Evolutionary conservation across 2,113 vertebrate genomes (phyloP).

Genomic region (Ceyx melanurus): DNA sequence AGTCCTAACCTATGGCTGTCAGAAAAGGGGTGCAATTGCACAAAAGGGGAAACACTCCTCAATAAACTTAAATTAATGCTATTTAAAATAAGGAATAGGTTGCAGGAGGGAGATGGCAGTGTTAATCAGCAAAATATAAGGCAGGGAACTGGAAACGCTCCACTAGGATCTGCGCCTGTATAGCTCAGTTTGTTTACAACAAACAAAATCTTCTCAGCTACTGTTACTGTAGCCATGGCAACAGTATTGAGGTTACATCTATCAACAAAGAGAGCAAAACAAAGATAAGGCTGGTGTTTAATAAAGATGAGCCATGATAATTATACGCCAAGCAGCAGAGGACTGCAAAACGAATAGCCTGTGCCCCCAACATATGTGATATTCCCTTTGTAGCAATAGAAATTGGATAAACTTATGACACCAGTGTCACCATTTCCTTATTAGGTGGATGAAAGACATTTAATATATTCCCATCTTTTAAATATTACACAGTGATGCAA

Average conservation of each 20-base stretch:
- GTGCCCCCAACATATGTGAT: background rate
- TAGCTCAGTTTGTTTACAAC: constrained; percentile 75
- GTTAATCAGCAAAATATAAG: constrained; percentile 48
- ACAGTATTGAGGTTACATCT: constrained; percentile 75
- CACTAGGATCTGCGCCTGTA: constrained; percentile 35
- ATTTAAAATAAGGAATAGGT: constrained; percentile 54
- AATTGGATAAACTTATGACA: constrained; percentile 20
- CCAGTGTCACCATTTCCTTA: background rate
- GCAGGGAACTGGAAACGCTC: constrained; percentile 31
- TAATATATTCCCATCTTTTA: background rate
- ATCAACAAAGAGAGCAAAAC: constrained; percentile 74
- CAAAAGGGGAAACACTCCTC: background rate
- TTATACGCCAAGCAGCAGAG: constrained; percentile 60
- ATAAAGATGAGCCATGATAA: constrained; percentile 75
- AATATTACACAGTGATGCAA: background rate
- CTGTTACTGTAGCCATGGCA: constrained; percentile 74
- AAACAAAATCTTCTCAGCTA: constrained; percentile 76
- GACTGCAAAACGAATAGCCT: background rate
- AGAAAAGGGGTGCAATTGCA: background rate
- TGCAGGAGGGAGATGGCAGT: constrained; percentile 29
- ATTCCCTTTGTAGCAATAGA: background rate
- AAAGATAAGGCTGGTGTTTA: constrained; percentile 73
- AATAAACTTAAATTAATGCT: constrained; percentile 26
- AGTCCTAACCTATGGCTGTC: background rate
- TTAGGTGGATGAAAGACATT: background rate